Evolutionary conservation across 2,113 vertebrate species (phyloP).

Genomic region (Amphiprion ocellaris): DNA sequence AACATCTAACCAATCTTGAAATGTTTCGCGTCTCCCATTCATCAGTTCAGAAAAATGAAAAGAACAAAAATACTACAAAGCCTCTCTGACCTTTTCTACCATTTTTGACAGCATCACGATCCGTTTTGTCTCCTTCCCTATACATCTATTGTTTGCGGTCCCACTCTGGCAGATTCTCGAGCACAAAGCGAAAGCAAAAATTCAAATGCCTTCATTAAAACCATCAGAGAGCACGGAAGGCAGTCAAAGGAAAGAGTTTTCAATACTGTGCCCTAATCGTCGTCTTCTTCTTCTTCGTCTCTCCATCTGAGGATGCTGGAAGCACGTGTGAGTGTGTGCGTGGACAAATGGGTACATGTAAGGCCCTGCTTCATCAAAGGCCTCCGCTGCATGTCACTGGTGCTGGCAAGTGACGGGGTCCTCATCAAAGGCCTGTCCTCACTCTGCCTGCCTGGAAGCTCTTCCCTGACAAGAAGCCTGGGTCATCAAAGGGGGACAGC

Average conservation of each 20-base stretch:
- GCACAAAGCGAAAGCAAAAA: conserved; percentile 54
- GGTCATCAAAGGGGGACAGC: conserved; percentile 76
- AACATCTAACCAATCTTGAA: background rate
- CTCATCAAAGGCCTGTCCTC: conserved; percentile 82
- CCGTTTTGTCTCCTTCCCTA: conserved; percentile 22
- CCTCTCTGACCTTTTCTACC: conserved; percentile 50
- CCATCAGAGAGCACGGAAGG: conserved; percentile 53
- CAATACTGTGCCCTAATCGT: conserved; percentile 23
- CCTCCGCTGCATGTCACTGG: conserved; percentile 66
- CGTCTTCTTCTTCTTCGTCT: conserved; percentile 12
- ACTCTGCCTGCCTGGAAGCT: conserved; percentile 76
- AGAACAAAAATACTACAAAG: conserved; percentile 48
- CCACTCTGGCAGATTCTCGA: conserved; percentile 32
- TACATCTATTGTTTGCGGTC: conserved; percentile 35
- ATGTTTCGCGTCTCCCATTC: background rate
- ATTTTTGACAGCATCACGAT: conserved; percentile 45
- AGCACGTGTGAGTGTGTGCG: conserved; percentile 33
- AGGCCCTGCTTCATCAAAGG: conserved; percentile 73
- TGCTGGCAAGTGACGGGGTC: conserved; percentile 67
- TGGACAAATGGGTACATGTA: conserved; percentile 47
- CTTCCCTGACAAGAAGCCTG: conserved; percentile 65
- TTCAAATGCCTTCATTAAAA: conserved; percentile 82
- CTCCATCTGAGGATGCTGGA: conserved; percentile 48
- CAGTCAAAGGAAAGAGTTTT: conserved; percentile 43
- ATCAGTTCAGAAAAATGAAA: conserved; percentile 34